Conservation (phyloP, 2,888 invertebrate species). For the Drosophila fulvimacula region DNA sequence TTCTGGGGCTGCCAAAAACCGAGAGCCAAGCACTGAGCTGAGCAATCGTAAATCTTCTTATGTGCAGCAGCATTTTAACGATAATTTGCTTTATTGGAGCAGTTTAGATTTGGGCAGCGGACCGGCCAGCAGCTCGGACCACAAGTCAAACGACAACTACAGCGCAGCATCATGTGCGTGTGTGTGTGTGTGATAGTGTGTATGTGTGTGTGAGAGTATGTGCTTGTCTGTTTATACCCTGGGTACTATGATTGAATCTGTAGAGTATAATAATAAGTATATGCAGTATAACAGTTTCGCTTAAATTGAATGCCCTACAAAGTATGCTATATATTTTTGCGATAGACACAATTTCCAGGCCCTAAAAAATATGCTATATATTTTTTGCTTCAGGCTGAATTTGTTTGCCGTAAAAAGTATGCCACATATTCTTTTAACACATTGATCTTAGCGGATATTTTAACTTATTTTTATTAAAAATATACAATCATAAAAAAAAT, state of each 20-base stretch:
- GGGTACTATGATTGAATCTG: too few species aligned
- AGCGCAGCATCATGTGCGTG: conserved; percentile 26
- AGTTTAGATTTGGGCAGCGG: conserved; percentile 76
- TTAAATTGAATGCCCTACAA: too few species aligned
- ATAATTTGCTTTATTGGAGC: conserved; percentile 81
- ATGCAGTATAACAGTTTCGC: too few species aligned
- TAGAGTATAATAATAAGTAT: too few species aligned
- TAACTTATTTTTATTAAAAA: too few species aligned
- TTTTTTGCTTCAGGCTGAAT: too few species aligned
- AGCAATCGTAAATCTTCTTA: conserved; percentile 82
- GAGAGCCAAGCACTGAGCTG: conserved; percentile 61
- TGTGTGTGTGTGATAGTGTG: conserved; percentile 15
- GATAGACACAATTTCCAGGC: too few species aligned
- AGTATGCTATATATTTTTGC: too few species aligned
- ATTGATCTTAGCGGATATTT: too few species aligned
- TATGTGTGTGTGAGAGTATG: conserved; percentile 17
- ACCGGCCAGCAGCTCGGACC: conserved; percentile 45
- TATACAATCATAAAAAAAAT: neutral
- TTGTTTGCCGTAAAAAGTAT: too few species aligned
- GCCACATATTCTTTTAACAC: too few species aligned
- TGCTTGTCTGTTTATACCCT: conserved; percentile 15
- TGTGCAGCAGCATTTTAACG: conserved; percentile 80
- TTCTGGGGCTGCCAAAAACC: conserved; percentile 48
- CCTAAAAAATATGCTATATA: too few species aligned
- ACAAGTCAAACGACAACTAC: conserved; percentile 72